Conservation (phyloP, 2,888 invertebrate species). For the Chalcis sispes region DNA sequence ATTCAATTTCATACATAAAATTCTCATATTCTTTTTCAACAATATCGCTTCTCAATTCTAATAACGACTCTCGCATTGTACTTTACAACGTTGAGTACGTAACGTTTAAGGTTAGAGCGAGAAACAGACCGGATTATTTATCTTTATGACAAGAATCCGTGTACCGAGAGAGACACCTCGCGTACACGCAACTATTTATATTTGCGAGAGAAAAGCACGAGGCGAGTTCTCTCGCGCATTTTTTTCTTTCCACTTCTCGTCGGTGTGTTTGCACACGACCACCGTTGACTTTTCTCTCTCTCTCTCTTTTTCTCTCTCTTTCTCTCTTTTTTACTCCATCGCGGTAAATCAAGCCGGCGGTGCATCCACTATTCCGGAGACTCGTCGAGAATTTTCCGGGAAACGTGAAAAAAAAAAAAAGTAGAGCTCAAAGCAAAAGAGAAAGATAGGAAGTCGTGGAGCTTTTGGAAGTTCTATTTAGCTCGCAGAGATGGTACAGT, state of each 20-base stretch:
- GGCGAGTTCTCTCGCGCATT: slow-evolving; percentile 56
- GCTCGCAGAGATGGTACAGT: slow-evolving; percentile 65
- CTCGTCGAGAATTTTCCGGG: slow-evolving; percentile 67
- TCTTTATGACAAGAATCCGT: slow-evolving; percentile 59
- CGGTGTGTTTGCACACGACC: slow-evolving; percentile 2
- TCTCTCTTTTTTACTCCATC: slow-evolving; percentile 12
- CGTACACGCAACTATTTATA: slow-evolving; percentile 49
- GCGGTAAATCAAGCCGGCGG: slow-evolving; percentile 67
- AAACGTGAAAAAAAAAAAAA: background rate
- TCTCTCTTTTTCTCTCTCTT: background rate
- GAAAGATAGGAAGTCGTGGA: slow-evolving; percentile 17
- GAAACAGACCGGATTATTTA: slow-evolving; percentile 53
- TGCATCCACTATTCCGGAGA: slow-evolving; percentile 58
- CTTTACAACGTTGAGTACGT: slow-evolving; percentile 7
- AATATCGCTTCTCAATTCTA: slow-evolving; percentile 8
- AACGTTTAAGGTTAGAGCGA: slow-evolving; percentile 42
- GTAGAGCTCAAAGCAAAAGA: slow-evolving; percentile 27
- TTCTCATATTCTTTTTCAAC: slow-evolving; percentile 14
- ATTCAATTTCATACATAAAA: too few relatives aligned
- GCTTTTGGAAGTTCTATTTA: slow-evolving; percentile 58
- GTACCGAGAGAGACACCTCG: slow-evolving; percentile 51
- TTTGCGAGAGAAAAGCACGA: slow-evolving; percentile 58
- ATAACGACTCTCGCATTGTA: slow-evolving; percentile 3
- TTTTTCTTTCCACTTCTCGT: slow-evolving; percentile 18
- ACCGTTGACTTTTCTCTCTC: background rate